Evolutionary conservation across 2,888 invertebrate genomes (phyloP).

Genomic region (Pseudococcus longispinus): DNA sequence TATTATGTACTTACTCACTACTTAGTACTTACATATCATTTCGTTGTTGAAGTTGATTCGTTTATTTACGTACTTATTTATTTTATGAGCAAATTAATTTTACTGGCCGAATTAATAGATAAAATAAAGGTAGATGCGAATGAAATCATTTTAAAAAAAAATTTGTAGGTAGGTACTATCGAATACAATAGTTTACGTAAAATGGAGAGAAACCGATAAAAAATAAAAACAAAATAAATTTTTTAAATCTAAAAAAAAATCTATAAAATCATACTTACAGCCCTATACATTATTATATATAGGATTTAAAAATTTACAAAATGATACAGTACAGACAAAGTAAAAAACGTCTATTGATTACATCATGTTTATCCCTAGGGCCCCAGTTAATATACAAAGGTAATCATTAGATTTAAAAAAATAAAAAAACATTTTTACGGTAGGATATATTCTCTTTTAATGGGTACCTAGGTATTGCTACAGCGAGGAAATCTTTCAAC

Average conservation of each 20-base stretch:
- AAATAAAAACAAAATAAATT: background rate
- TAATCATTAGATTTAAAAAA: too few species aligned
- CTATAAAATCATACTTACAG: background rate
- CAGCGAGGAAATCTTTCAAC: background rate
- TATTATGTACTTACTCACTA: too few species aligned
- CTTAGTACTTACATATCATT: background rate
- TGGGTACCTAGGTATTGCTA: background rate
- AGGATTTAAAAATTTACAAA: constrained; percentile 18
- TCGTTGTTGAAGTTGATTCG: background rate
- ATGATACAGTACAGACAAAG: constrained; percentile 6
- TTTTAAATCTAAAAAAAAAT: background rate
- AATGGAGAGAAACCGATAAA: background rate
- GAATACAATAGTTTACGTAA: background rate
- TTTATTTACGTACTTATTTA: background rate
- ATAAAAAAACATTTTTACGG: background rate
- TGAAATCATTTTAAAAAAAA: background rate
- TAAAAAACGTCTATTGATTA: background rate
- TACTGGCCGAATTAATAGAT: constrained; percentile 4
- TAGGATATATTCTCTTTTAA: background rate
- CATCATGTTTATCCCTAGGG: background rate
- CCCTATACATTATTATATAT: background rate
- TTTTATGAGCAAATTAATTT: background rate
- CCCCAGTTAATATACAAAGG: background rate
- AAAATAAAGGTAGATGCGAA: background rate
- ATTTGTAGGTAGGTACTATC: background rate